phyloP scores from a whole-genome alignment of 2,113 vertebrate genomes.

The Candoia aspera region DNA sequence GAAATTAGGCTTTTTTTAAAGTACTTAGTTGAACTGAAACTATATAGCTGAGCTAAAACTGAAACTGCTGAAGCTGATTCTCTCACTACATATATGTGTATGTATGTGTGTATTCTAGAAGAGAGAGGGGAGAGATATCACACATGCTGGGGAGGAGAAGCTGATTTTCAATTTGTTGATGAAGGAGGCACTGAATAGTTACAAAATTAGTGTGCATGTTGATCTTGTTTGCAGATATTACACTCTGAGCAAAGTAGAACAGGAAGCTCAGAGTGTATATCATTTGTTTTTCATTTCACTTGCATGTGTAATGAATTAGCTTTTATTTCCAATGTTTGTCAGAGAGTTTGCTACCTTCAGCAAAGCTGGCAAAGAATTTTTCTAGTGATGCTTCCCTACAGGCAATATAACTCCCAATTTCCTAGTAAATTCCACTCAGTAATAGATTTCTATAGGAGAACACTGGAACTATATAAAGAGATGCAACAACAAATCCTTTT shows the following conservation, averaged over 20 bases:
- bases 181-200: too few species aligned
- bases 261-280: neutral
- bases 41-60: neutral
- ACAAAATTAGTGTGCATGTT: too few species aligned
- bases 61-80: neutral
- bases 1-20: neutral
- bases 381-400: neutral
- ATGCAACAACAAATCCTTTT: neutral
- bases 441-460: neutral
- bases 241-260: neutral
- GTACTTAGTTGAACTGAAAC: neutral
- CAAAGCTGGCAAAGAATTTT: neutral
- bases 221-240: too few species aligned
- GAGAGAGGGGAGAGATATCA: too few species aligned
- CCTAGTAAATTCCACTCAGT: neutral
- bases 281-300: neutral
- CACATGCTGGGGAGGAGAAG: too few species aligned
- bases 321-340: neutral
- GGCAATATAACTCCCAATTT: neutral
- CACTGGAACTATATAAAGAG: neutral
- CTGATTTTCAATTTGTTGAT: too few species aligned
- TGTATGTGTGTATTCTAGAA: too few species aligned
- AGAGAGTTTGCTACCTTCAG: neutral
- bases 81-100: neutral
- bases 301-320: neutral